These are phyloP conservation scores for Apostichopus japonicus DNA, from an alignment of 35 echinoderm and acorn worm genomes.

Conservation along the genomic window DNA sequence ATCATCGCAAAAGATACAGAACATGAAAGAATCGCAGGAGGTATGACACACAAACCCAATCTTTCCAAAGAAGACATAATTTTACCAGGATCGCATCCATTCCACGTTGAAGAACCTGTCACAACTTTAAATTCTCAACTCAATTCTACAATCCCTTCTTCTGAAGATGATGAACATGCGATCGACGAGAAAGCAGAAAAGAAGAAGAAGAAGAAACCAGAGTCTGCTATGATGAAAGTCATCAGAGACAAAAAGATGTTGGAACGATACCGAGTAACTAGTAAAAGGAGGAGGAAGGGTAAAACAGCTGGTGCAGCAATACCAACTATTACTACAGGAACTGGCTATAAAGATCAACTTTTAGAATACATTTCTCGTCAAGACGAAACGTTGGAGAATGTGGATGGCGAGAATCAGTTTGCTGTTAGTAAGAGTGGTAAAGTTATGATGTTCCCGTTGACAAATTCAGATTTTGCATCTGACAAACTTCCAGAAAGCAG, in stretches of 20 bases:
- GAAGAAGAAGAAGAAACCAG: constrained; percentile 2
- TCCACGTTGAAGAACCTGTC: not conserved
- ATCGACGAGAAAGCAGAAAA: not conserved
- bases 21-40: no score
- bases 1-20: no score
- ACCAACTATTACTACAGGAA: not conserved
- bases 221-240: constrained; percentile 33
- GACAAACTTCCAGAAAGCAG: not conserved
- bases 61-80: not conserved
- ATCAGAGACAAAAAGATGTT: constrained; percentile 43
- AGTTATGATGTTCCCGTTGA: constrained; percentile 46
- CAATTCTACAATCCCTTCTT: not conserved
- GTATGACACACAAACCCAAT: no score
- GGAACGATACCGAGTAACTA: constrained; percentile 4
- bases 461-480: no score
- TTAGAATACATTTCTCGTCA: constrained; percentile 35
- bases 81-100: not conserved
- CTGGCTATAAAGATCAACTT: constrained; percentile 33
- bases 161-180: not conserved
- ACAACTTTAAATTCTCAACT: not conserved
- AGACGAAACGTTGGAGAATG: constrained; percentile 29
- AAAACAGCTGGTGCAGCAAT: not conserved
- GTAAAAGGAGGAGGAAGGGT: not conserved
- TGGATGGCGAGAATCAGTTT: not conserved
- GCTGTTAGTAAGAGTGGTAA: constrained; percentile 48